Evolutionary conservation across 2,797 vertebrate genomes (phyloP).

Genomic region (Australoheros facetus): DNA sequence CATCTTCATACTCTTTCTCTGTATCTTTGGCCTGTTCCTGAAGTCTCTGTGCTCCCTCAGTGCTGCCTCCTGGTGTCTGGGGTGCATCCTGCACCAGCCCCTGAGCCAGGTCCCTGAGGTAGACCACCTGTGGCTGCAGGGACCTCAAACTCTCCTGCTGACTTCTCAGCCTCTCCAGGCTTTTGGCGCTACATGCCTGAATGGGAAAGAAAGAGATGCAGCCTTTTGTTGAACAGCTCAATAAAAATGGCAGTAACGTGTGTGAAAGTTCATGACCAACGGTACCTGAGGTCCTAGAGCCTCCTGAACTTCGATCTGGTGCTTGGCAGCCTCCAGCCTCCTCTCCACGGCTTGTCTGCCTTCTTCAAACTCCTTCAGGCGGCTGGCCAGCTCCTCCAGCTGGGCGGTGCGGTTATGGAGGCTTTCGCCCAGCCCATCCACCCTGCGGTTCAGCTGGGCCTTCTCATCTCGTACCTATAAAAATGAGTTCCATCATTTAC

Average conservation of each 20-base stretch:
- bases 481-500: background rate
- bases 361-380: slow-evolving; percentile 95
- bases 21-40: slow-evolving; percentile 83
- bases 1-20: slow-evolving; percentile 84
- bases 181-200: slow-evolving; percentile 95
- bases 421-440: slow-evolving; percentile 88
- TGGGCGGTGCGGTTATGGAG: slow-evolving; percentile 86
- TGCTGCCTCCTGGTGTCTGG: slow-evolving; percentile 68
- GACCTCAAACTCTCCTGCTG: slow-evolving; percentile 91
- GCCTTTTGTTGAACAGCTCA: background rate
- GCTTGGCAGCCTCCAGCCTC: slow-evolving; percentile 92
- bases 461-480: slow-evolving; percentile 90
- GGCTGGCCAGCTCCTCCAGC: slow-evolving; percentile 91
- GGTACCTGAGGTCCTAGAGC: slow-evolving; percentile 87
- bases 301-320: slow-evolving; percentile 96
- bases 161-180: slow-evolving; percentile 89
- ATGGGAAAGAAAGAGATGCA: background rate
- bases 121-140: slow-evolving; percentile 91
- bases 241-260: background rate
- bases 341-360: slow-evolving; percentile 91
- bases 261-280: background rate
- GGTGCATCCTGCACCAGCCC: slow-evolving; percentile 93
- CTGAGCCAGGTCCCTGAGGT: slow-evolving; percentile 89
- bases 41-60: slow-evolving; percentile 84
- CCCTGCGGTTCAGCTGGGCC: slow-evolving; percentile 87